phyloP scores from a whole-genome alignment of 2,113 vertebrate genomes.

The Diadophis punctatus region DNA sequence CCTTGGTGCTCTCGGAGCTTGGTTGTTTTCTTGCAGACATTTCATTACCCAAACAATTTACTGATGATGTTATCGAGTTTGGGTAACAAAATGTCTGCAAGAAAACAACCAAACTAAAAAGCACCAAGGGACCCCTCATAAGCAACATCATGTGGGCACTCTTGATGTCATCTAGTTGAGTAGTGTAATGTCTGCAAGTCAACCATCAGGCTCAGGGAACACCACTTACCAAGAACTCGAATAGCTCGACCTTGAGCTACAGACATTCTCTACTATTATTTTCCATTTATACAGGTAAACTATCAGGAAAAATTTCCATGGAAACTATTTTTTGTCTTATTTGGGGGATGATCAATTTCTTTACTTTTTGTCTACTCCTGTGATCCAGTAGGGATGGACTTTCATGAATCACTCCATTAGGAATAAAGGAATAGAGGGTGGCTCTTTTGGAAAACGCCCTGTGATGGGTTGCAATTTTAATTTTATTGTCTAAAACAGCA shows the following conservation, averaged over 20 bases:
- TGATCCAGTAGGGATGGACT: neutral
- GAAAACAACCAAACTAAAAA: neutral
- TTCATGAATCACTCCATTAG: neutral
- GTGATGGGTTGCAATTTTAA: neutral
- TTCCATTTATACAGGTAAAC: neutral
- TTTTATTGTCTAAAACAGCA: constrained; percentile 11
- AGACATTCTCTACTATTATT: neutral
- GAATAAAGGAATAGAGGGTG: neutral
- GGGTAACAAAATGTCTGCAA: neutral
- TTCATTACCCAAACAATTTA: neutral
- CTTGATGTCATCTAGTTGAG: neutral
- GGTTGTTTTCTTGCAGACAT: neutral
- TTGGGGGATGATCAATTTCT: neutral
- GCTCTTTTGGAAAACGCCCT: neutral
- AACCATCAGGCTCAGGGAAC: neutral
- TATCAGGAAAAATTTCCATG: neutral
- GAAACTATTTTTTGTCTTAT: neutral
- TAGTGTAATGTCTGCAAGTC: neutral
- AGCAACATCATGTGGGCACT: neutral
- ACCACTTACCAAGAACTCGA: neutral
- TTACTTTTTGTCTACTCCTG: neutral
- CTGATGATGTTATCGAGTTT: neutral
- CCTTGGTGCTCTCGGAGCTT: neutral
- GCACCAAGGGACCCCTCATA: neutral
- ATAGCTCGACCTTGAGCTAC: neutral